Conservation (phyloP, 2,113 vertebrate species). For the Phyllostomus hastatus region DNA sequence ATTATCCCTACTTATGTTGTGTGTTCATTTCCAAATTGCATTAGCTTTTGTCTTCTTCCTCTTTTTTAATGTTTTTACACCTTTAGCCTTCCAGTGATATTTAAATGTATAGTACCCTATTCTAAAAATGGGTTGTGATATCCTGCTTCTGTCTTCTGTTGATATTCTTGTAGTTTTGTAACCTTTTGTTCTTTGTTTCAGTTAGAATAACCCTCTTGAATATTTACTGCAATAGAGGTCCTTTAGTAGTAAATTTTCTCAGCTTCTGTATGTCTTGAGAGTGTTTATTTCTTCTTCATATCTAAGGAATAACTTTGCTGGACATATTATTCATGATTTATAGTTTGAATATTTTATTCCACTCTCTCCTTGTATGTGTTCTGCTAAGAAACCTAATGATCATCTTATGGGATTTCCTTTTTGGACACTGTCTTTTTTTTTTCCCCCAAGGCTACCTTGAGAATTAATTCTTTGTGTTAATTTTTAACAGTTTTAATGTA, state of each 20-base stretch:
- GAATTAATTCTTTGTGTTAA: neutral
- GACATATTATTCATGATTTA: neutral
- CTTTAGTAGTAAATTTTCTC: neutral
- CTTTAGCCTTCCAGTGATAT: neutral
- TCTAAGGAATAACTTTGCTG: neutral
- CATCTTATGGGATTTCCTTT: neutral
- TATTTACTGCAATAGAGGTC: neutral
- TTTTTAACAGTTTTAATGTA: neutral
- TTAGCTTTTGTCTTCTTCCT: neutral
- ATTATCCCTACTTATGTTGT: neutral
- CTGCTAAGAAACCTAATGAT: neutral
- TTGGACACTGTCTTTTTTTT: neutral
- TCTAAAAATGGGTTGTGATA: neutral
- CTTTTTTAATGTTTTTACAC: neutral
- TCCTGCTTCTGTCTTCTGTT: neutral
- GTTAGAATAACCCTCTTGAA: neutral
- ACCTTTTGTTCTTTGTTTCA: neutral
- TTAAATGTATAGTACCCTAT: neutral
- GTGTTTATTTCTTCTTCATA: neutral
- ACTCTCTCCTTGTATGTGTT: neutral
- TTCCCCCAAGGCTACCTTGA: neutral
- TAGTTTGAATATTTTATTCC: neutral
- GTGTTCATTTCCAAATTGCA: neutral
- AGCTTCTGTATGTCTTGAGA: neutral
- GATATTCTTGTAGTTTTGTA: neutral